phyloP scores from a whole-genome alignment of 2,113 vertebrate genomes.

The Xenopus laevis region DNA sequence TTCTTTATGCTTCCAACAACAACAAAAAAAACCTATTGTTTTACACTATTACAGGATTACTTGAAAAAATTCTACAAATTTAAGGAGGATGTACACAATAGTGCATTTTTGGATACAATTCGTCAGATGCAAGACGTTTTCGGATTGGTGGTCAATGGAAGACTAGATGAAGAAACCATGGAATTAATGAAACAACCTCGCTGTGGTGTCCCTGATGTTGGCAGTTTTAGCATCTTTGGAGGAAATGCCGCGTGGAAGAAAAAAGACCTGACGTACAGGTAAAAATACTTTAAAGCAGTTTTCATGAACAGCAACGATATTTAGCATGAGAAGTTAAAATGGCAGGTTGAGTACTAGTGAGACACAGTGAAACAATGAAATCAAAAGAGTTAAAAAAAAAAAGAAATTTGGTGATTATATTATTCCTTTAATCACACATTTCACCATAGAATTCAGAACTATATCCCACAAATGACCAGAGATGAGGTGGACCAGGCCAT shows the following conservation, averaged over 20 bases:
- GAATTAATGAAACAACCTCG: constrained; percentile 58
- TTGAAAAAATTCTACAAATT: too few species aligned
- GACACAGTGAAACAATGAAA: too few species aligned
- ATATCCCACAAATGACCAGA: constrained; percentile 67
- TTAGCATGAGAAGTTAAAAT: too few species aligned
- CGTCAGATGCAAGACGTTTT: constrained; percentile 61
- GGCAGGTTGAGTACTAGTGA: too few species aligned
- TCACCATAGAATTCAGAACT: constrained; percentile 60
- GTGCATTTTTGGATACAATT: constrained; percentile 50
- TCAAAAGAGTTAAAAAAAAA: too few species aligned
- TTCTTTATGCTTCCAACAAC: too few species aligned
- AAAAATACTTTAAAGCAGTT: constrained; percentile 37
- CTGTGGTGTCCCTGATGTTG: constrained; percentile 58
- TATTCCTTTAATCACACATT: neutral
- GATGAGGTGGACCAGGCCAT: constrained; percentile 63
- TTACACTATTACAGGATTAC: too few species aligned
- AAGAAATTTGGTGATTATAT: too few species aligned
- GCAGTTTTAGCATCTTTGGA: constrained; percentile 53
- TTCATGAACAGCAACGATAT: too few species aligned
- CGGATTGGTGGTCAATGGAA: constrained; percentile 58
- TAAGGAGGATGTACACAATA: neutral
- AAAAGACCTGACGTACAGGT: constrained; percentile 58
- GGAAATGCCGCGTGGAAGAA: constrained; percentile 49
- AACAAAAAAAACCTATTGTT: too few species aligned
- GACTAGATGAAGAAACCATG: constrained; percentile 49